Evolutionary conservation across 2,113 vertebrate genomes (phyloP).

Genomic region (Anolis carolinensis): DNA sequence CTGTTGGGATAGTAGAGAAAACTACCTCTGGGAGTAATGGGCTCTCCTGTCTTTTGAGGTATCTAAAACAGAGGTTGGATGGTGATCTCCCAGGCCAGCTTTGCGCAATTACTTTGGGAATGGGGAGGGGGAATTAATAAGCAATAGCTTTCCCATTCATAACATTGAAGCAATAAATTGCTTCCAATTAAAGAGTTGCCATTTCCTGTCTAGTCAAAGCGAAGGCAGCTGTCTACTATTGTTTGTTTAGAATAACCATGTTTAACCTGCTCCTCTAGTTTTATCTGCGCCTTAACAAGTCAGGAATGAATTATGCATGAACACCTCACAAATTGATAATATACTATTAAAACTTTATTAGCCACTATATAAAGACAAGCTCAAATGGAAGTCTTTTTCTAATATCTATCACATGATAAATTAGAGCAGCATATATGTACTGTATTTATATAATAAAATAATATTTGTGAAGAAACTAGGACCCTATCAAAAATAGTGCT

Average conservation of each 20-base stretch:
- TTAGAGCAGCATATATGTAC: not conserved
- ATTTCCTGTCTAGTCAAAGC: not conserved
- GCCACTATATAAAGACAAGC: not conserved
- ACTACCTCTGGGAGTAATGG: too few relatives aligned
- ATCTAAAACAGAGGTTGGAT: too few relatives aligned
- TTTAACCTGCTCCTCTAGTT: not conserved
- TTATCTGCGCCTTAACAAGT: not conserved
- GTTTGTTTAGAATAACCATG: not conserved
- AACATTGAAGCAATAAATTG: not conserved
- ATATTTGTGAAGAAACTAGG: not conserved
- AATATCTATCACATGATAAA: not conserved
- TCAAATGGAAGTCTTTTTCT: not conserved
- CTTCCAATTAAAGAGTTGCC: not conserved
- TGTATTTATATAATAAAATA: not conserved
- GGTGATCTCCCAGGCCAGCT: too few relatives aligned
- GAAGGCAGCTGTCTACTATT: not conserved
- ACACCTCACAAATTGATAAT: not conserved
- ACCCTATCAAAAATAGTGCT: not conserved
- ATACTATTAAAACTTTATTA: slow-evolving; percentile 31
- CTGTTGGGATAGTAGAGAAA: too few relatives aligned
- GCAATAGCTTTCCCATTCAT: not conserved
- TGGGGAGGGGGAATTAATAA: not conserved
- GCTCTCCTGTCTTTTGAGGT: too few relatives aligned
- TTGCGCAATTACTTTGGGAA: too few relatives aligned
- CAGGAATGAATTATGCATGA: slow-evolving; percentile 25